Percentiles rank a stretch among this genome's conserved stretches.
phyloP scores from a whole-genome alignment of 1,140 invertebrate species.

The Galleria mellonella region DNA sequence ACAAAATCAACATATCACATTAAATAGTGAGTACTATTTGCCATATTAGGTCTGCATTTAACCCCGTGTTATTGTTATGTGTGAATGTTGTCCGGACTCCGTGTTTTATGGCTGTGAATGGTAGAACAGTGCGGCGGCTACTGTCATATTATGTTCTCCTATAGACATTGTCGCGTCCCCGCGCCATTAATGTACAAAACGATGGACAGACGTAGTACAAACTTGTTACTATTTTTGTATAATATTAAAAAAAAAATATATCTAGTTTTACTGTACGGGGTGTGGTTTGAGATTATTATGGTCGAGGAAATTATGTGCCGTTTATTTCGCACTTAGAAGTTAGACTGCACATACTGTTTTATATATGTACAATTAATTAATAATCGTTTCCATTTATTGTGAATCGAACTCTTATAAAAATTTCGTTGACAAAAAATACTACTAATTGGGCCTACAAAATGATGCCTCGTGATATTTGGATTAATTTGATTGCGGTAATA shows the following conservation, averaged over 20 bases:
- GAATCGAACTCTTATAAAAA: too few species aligned
- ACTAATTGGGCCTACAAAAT: too few species aligned
- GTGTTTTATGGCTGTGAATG: constrained; percentile 41
- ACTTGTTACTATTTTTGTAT: constrained; percentile 73
- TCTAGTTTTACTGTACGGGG: constrained; percentile 52
- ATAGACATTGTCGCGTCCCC: constrained; percentile 32
- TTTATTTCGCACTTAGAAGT: constrained; percentile 1
- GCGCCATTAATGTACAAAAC: constrained; percentile 59
- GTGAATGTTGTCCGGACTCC: constrained; percentile 9
- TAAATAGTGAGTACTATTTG: constrained; percentile 13
- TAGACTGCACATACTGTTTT: constrained; percentile 3
- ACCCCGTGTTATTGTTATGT: constrained; percentile 2
- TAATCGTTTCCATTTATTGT: too few species aligned
- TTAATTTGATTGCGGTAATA: too few species aligned
- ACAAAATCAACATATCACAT: constrained; percentile 9
- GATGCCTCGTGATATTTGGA: too few species aligned
- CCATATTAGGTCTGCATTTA: constrained; percentile 32
- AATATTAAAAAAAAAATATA: constrained; percentile 55
- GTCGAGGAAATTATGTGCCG: constrained; percentile 22
- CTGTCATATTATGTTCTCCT: constrained; percentile 2
- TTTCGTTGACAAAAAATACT: too few species aligned
- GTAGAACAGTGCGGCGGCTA: constrained; percentile 10
- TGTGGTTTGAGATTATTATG: constrained; percentile 39
- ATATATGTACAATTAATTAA: not conserved
- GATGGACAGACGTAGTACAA: constrained; percentile 64